Conservation (phyloP, 2,113 vertebrate species). For the Ornithorhynchus anatinus region DNA sequence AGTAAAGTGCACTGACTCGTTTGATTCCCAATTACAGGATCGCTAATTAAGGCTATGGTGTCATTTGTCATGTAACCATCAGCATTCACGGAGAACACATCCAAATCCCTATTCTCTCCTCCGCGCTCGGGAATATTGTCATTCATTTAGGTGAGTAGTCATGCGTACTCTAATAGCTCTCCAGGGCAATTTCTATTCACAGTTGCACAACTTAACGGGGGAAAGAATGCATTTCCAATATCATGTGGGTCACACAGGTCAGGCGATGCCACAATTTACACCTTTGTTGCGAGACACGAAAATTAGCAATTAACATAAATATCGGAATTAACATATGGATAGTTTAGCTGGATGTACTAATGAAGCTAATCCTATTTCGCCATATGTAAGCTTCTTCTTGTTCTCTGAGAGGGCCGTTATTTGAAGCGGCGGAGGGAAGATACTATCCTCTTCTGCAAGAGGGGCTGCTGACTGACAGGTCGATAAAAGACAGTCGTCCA, state of each 20-base stretch:
- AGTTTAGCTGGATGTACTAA: conserved; percentile 51
- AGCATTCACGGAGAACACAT: conserved; percentile 35
- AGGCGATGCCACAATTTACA: conserved; percentile 53
- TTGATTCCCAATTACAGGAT: conserved; percentile 61
- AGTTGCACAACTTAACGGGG: conserved; percentile 53
- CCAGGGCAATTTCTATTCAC: conserved; percentile 63
- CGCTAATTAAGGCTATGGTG: conserved; percentile 45
- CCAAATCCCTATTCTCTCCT: conserved; percentile 43
- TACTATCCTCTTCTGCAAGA: too few species aligned
- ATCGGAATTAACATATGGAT: conserved; percentile 60
- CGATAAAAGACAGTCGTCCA: too few species aligned
- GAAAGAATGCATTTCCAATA: conserved; percentile 12
- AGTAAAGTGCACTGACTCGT: conserved; percentile 27
- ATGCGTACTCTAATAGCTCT: conserved; percentile 57
- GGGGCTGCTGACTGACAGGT: too few species aligned
- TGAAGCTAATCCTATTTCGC: conserved; percentile 49
- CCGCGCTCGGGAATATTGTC: conserved; percentile 41
- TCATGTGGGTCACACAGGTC: conserved; percentile 52
- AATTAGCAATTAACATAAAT: conserved; percentile 63
- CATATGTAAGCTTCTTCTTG: conserved; percentile 26
- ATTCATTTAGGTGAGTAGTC: conserved; percentile 55
- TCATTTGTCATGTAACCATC: conserved; percentile 47
- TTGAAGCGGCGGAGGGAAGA: too few species aligned
- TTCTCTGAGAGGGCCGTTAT: not conserved
- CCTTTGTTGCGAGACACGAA: conserved; percentile 52